These are phyloP conservation scores for Drosophila seclusa DNA, from an alignment of 2,888 invertebrate species.

Conservation along the genomic window DNA sequence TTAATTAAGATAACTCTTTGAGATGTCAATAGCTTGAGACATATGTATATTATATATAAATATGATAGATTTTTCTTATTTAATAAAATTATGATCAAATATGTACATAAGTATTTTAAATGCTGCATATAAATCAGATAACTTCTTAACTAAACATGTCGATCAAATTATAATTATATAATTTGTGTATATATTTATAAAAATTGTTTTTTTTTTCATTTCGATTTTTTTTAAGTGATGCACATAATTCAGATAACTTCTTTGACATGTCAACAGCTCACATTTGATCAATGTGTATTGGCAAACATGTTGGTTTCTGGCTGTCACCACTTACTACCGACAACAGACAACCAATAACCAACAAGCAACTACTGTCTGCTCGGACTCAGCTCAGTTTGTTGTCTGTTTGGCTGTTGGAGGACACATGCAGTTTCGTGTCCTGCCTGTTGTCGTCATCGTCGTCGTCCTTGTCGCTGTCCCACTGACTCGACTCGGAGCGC, in stretches of 20 bases:
- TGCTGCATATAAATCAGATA: neutral
- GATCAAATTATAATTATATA: neutral
- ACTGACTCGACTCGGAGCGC: slow-evolving; percentile 55
- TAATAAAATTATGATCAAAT: neutral
- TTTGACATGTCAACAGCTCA: slow-evolving; percentile 14
- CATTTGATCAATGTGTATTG: slow-evolving; percentile 65
- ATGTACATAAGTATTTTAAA: neutral
- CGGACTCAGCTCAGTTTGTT: slow-evolving; percentile 11
- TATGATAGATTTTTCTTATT: neutral
- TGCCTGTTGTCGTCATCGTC: slow-evolving; percentile 12
- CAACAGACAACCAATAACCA: neutral
- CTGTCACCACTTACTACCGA: slow-evolving; percentile 31
- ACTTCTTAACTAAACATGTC: neutral
- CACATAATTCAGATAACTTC: neutral
- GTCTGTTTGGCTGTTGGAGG: neutral
- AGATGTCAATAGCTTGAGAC: neutral
- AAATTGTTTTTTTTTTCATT: neutral
- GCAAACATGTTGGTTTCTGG: slow-evolving; percentile 80
- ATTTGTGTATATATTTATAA: slow-evolving; percentile 1
- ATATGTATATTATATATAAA: no score
- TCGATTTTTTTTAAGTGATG: neutral
- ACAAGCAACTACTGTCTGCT: slow-evolving; percentile 60
- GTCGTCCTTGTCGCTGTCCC: slow-evolving; percentile 47
- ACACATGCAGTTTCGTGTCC: slow-evolving; percentile 30
- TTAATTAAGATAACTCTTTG: neutral